Conservation (phyloP, 2,113 vertebrate genomes). For the Ivindomyrus marchei region DNA sequence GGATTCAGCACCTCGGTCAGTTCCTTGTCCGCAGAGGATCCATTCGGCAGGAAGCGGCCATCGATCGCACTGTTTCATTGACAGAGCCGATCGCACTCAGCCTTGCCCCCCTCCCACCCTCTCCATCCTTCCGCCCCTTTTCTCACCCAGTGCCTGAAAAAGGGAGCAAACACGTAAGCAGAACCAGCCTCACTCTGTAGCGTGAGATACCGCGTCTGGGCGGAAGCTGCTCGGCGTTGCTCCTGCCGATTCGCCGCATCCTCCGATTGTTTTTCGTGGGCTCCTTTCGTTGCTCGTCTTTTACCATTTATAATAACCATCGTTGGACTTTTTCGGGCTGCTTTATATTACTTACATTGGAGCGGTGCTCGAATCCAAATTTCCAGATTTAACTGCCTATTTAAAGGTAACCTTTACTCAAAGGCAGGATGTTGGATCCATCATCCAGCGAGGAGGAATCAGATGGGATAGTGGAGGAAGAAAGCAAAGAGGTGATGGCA, state of each 20-base stretch:
- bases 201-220: constrained; percentile 59
- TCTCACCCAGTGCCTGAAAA: constrained; percentile 51
- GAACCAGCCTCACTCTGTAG: constrained; percentile 65
- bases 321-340: neutral
- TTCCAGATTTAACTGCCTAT: constrained; percentile 1
- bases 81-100: constrained; percentile 28
- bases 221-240: constrained; percentile 55
- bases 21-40: constrained; percentile 31
- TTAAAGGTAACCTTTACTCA: constrained; percentile 9
- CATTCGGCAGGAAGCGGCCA: constrained; percentile 46
- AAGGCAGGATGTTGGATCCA: constrained; percentile 78
- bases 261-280: constrained; percentile 21
- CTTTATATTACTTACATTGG: neutral
- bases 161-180: constrained; percentile 72
- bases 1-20: constrained; percentile 70
- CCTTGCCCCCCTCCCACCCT: constrained; percentile 30
- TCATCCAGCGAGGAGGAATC: constrained; percentile 95
- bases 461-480: constrained; percentile 86
- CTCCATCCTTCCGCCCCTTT: constrained; percentile 26
- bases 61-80: constrained; percentile 42
- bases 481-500: constrained; percentile 80
- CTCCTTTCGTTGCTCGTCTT: neutral
- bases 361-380: neutral
- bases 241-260: constrained; percentile 57
- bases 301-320: neutral